phyloP scores from a whole-genome alignment of 1,140 invertebrate species.

The Aphis gossypii region DNA sequence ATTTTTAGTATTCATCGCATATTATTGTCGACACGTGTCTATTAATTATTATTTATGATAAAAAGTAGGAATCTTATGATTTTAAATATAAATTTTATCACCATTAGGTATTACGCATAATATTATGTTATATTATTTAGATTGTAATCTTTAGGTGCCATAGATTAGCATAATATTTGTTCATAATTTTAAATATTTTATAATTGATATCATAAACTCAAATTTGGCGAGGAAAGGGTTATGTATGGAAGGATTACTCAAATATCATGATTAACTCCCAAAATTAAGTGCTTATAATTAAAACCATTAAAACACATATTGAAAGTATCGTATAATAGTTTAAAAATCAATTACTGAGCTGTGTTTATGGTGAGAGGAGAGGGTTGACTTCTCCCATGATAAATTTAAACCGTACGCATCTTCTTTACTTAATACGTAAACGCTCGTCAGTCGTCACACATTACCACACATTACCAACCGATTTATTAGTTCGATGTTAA shows the following conservation, averaged over 20 bases:
- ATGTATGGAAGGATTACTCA: not conserved
- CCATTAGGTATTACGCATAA: not conserved
- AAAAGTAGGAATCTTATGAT: not conserved
- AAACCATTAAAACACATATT: not conserved
- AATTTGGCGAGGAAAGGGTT: not conserved
- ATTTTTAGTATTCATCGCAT: not conserved
- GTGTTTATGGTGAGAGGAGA: not conserved
- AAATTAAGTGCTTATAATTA: not conserved
- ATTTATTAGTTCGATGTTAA: not conserved
- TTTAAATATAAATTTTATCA: not conserved
- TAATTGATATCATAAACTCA: not conserved
- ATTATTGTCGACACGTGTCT: not conserved
- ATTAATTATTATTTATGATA: not conserved
- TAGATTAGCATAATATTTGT: not conserved
- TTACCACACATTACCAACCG: not conserved
- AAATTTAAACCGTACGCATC: not conserved
- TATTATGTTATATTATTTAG: not conserved
- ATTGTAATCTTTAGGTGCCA: not conserved
- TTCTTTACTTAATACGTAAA: no score
- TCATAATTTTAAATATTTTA: not conserved
- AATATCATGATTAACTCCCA: not conserved
- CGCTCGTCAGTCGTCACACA: not conserved
- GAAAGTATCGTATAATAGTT: not conserved
- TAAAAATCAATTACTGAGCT: not conserved
- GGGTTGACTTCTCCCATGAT: not conserved